phyloP scores from a whole-genome alignment of 2,797 vertebrate species.

The Atherinosoma microstoma region DNA sequence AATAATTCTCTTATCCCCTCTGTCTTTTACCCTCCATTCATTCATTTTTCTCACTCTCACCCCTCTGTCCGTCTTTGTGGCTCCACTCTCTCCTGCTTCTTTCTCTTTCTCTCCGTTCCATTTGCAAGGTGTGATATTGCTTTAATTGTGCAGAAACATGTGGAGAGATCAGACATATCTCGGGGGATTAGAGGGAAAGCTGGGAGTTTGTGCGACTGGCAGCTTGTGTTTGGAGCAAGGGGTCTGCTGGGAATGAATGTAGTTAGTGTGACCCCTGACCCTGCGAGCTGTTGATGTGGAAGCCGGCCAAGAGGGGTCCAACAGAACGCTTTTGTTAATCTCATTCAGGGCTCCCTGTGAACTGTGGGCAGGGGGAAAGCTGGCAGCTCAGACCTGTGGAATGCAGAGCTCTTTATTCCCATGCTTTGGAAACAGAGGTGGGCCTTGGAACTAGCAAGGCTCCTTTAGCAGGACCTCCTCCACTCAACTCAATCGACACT shows the following conservation, averaged over 20 bases:
- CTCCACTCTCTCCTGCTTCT: constrained; percentile 82
- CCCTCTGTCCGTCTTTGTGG: constrained; percentile 43
- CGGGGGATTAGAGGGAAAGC: constrained; percentile 95
- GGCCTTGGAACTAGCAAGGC: constrained; percentile 90
- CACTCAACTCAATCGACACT: constrained; percentile 94
- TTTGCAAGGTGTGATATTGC: constrained; percentile 97
- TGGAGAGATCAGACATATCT: constrained; percentile 99
- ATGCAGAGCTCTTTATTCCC: constrained; percentile 90
- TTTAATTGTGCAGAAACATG: constrained; percentile 99
- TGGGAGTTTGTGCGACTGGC: constrained; percentile 95
- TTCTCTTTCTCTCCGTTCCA: constrained; percentile 81
- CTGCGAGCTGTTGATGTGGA: constrained; percentile 98
- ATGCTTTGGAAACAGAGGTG: constrained; percentile 96
- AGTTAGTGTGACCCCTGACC: constrained; percentile 99
- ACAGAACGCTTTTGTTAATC: constrained; percentile 99
- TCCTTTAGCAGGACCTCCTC: constrained; percentile 89
- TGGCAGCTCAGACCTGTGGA: constrained; percentile 96
- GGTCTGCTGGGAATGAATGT: constrained; percentile 99
- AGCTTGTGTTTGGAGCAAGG: constrained; percentile 93
- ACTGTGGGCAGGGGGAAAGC: constrained; percentile 88
- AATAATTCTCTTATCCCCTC: constrained; percentile 67
- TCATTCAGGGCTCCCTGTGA: constrained; percentile 97
- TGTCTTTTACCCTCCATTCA: constrained; percentile 64
- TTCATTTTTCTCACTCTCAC: constrained; percentile 66
- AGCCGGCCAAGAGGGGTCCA: constrained; percentile 95